phyloP scores from a whole-genome alignment of 2,797 vertebrate species.

The Sebastiscus albofasciatus region DNA sequence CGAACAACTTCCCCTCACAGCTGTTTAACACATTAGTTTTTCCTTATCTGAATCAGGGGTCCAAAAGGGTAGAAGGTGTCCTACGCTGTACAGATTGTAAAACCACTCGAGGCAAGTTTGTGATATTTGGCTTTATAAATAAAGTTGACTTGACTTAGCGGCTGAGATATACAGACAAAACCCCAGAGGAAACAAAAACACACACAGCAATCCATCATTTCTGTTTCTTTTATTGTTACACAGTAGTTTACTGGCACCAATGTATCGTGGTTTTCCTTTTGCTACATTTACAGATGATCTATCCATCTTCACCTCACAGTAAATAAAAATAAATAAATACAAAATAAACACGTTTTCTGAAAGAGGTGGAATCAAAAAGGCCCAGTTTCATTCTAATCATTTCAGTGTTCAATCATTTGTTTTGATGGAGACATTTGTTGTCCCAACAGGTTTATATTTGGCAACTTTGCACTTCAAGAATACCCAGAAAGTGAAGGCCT shows the following conservation, averaged over 20 bases:
- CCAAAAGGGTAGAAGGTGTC: too few species aligned
- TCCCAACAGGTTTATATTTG: slow-evolving; percentile 60
- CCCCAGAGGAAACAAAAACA: not conserved
- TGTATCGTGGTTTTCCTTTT: slow-evolving; percentile 77
- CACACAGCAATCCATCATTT: not conserved
- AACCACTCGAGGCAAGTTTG: too few species aligned
- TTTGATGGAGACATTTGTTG: slow-evolving; percentile 30
- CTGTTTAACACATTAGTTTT: too few species aligned
- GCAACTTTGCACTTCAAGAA: slow-evolving; percentile 82
- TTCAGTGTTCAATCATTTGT: slow-evolving; percentile 55
- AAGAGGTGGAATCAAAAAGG: slow-evolving; percentile 55
- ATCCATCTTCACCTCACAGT: slow-evolving; percentile 76
- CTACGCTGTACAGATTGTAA: too few species aligned
- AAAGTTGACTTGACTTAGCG: not conserved
- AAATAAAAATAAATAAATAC: slow-evolving; percentile 82
- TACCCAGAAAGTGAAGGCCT: slow-evolving; percentile 52
- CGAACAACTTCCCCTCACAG: too few species aligned
- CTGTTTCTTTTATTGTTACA: slow-evolving; percentile 82
- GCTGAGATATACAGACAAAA: not conserved
- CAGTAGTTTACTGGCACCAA: slow-evolving; percentile 81
- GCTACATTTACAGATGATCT: slow-evolving; percentile 85
- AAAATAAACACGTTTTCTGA: slow-evolving; percentile 73
- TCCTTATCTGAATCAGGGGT: too few species aligned
- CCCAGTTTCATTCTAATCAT: slow-evolving; percentile 46
- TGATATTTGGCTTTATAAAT: not conserved